These are phyloP conservation scores for Dicaeum eximium DNA, from an alignment of 2,113 vertebrate genomes.

Conservation along the genomic window DNA sequence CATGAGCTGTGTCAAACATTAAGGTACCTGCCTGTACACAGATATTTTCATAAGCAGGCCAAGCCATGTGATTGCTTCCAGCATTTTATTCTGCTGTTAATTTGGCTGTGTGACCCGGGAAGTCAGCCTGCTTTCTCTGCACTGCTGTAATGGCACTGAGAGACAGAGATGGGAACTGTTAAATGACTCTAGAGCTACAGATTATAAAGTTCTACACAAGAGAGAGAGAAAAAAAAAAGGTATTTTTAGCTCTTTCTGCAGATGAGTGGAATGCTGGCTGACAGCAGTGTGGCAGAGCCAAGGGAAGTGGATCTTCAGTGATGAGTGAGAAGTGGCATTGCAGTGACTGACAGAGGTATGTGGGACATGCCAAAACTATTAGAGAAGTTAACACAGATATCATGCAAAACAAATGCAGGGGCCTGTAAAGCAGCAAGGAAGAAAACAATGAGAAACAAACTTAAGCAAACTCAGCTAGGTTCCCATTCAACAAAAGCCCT, in stretches of 20 bases:
- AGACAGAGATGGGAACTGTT: neutral
- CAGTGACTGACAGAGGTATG: neutral
- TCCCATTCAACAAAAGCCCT: neutral
- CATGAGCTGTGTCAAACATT: neutral
- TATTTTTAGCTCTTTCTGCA: neutral
- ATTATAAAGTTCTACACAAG: neutral
- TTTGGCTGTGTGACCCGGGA: neutral
- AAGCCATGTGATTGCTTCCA: neutral
- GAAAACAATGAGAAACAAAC: neutral
- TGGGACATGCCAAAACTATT: neutral
- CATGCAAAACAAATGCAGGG: neutral
- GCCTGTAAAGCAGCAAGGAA: neutral
- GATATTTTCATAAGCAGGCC: neutral
- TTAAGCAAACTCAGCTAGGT: neutral
- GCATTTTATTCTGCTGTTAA: neutral
- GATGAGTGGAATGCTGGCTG: neutral
- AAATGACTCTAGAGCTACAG: neutral
- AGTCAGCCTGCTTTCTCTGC: neutral
- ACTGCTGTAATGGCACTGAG: neutral
- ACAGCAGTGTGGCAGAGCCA: neutral
- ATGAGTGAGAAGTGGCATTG: neutral
- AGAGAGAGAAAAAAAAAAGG: neutral
- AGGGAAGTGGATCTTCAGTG: neutral
- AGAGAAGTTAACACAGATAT: neutral
- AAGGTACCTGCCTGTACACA: neutral